Conservation (phyloP, 1,140 invertebrate species). For the Drosophila kikkawai region DNA sequence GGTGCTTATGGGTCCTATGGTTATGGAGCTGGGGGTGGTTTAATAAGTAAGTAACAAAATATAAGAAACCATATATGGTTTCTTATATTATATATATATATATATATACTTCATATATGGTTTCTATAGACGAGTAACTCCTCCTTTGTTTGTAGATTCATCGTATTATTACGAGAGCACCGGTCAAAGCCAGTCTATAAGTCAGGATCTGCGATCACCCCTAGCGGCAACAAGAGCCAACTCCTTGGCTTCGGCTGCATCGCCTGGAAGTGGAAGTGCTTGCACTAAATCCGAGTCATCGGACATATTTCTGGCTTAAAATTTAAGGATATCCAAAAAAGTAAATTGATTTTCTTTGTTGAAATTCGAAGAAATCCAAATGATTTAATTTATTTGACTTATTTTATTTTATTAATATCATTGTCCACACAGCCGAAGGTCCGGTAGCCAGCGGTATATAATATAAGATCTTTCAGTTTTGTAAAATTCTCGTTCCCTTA, state of each 20-base stretch:
- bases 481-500: neutral
- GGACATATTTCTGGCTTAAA: conserved; percentile 81
- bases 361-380: conserved; percentile 31
- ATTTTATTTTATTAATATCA: neutral
- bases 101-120: too few relatives aligned
- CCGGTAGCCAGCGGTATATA: neutral
- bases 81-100: too few relatives aligned
- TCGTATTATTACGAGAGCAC: conserved; percentile 88
- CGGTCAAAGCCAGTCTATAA: conserved; percentile 85
- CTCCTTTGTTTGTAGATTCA: conserved; percentile 85
- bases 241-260: conserved; percentile 89
- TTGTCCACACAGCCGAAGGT: neutral
- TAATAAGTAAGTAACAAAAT: conserved; percentile 90
- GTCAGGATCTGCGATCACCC: conserved; percentile 87
- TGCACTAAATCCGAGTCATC: conserved; percentile 88
- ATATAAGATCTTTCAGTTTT: neutral
- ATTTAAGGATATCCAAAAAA: conserved; percentile 16
- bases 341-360: conserved; percentile 63
- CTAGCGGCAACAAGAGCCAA: conserved; percentile 90
- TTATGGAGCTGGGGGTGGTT: conserved; percentile 89
- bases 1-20: conserved; percentile 90
- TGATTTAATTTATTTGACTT: too few relatives aligned
- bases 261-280: conserved; percentile 89
- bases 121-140: too few relatives aligned
- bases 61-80: neutral